A percentile compares a stretch with the other conserved stretches of the same genome.
phyloP scores from a whole-genome alignment of 2,888 invertebrate genomes.

The Caenorhabditis sp. region DNA sequence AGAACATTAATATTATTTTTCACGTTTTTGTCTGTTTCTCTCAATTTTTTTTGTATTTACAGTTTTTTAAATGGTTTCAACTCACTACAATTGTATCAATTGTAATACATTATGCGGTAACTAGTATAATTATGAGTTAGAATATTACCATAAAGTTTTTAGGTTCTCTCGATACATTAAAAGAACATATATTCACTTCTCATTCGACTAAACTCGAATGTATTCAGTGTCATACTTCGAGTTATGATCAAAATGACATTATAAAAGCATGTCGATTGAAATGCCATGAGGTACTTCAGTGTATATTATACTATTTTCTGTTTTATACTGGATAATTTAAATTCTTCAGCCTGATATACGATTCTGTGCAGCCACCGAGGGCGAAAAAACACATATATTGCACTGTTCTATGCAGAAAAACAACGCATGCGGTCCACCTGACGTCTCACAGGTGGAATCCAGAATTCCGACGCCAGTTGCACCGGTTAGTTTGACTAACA shows the following conservation, averaged over 20 bases:
- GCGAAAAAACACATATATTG: background rate
- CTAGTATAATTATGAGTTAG: background rate
- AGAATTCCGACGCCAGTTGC: no score
- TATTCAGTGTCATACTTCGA: background rate
- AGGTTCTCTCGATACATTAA: background rate
- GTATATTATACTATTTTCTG: background rate
- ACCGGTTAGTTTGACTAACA: no score
- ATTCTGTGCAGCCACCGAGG: background rate
- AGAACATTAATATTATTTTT: background rate
- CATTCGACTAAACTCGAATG: conserved; percentile 1
- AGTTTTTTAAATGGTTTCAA: no score
- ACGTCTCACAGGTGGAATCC: no score
- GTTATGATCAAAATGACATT: background rate
- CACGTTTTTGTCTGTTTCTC: background rate
- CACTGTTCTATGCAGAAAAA: background rate
- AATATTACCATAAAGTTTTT: no score
- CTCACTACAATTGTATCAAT: background rate
- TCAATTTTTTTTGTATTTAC: no score
- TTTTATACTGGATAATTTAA: background rate
- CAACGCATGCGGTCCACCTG: no score
- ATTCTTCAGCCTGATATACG: background rate
- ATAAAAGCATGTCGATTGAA: background rate
- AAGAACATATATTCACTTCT: background rate
- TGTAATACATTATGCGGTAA: background rate
- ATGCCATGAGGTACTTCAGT: background rate